These are phyloP conservation scores for Acomys russatus DNA, from an alignment of 2,797 vertebrate species.

Conservation along the genomic window DNA sequence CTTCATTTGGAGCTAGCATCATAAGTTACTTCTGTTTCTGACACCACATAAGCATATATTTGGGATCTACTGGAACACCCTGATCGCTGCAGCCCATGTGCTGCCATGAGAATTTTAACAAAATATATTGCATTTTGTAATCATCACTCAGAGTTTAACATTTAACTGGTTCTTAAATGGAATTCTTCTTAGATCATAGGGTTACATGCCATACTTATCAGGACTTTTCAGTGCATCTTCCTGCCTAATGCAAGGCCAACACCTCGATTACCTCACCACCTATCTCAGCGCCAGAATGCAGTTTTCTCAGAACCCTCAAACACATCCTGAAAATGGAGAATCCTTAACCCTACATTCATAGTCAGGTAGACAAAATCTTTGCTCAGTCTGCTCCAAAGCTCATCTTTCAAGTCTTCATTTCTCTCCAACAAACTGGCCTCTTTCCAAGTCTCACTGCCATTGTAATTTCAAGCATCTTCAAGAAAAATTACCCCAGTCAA, in stretches of 20 bases:
- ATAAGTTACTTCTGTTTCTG: background rate
- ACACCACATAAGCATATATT: background rate
- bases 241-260: background rate
- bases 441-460: constrained; percentile 1
- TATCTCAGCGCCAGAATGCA: background rate
- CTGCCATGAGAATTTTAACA: background rate
- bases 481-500: background rate
- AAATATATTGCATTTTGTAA: background rate
- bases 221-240: background rate
- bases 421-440: background rate
- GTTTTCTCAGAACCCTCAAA: background rate
- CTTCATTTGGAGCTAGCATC: background rate
- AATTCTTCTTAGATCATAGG: background rate
- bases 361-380: background rate
- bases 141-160: background rate
- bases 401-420: background rate
- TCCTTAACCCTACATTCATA: background rate
- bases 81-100: background rate
- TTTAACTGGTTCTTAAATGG: background rate
- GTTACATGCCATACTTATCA: background rate
- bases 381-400: background rate
- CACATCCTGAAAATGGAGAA: background rate
- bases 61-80: background rate
- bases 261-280: background rate
- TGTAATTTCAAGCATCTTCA: background rate